Evolutionary conservation across 1,140 invertebrate species (phyloP).

Genomic region (Reticulitermes speratus): DNA sequence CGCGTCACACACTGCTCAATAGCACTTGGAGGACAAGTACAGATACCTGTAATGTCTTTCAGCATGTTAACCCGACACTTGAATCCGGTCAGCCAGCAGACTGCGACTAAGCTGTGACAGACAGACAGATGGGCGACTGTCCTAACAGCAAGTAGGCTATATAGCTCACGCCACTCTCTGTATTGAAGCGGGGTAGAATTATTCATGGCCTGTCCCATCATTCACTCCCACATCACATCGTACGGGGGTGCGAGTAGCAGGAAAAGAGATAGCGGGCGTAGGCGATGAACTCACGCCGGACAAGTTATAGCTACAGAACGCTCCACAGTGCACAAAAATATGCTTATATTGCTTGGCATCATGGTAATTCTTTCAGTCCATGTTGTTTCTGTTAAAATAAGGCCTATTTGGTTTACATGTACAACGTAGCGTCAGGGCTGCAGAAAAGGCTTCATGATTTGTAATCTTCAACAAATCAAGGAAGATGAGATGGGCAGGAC

Average conservation of each 20-base stretch:
- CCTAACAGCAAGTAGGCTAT: background rate
- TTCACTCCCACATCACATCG: background rate
- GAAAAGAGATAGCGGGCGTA: background rate
- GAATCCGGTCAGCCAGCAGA: background rate
- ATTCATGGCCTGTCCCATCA: background rate
- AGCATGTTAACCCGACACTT: background rate
- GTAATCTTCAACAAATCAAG: no score
- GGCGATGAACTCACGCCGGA: background rate
- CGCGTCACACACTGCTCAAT: background rate
- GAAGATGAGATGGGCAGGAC: no score
- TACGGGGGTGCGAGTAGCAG: background rate
- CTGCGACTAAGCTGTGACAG: background rate
- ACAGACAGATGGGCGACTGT: constrained; percentile 1
- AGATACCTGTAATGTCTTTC: background rate
- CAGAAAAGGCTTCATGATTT: no score
- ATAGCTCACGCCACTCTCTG: background rate
- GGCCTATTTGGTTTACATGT: no score
- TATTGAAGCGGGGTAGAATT: background rate
- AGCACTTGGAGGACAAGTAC: background rate
- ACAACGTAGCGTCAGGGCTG: no score
- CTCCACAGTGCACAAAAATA: no score
- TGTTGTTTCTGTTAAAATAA: no score
- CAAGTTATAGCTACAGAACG: no score
- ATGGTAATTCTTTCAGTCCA: no score
- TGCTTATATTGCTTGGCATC: no score